Base-by-base conservation (phyloP, 2,888 invertebrate species). In the Baccha elongata region DNA sequence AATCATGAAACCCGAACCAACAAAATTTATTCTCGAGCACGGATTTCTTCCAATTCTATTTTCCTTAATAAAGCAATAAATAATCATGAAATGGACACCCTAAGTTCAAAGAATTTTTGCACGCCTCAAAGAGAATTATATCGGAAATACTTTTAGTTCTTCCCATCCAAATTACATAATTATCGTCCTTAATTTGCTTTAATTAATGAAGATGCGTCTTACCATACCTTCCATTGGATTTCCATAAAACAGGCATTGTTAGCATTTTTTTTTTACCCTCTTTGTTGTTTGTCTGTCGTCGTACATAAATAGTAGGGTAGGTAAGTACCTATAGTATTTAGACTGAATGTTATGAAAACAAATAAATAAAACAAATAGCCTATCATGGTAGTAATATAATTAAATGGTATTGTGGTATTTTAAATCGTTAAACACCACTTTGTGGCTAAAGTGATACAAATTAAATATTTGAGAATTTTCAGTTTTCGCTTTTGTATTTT, bases 181-280 rank as follows among this genome's bases (percentile, higher is more conserved):
- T 60, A 62, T 60, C 60, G 50, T 15, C 50, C 71, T 50, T 60
- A 71, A 71, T 71, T 71, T 71, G 60, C 29, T 50, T 69, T 71
- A 71, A 71, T 71, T 71, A 71, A 71, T 69, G 48, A 48, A 69
- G 37, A 69, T 48, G 37, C 48, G 40, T 42, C 50, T 50, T 26
- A n/a, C 42, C 26, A 26, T 26, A 26, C 6, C 21, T 19, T 3
- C 29, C 17, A 19, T 23, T 26, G 13, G 60, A 2, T 32, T 11
- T 60, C 37, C 52, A 32, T n/a, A 71, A 42, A 26, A 50, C 48
- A 50, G 23, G 29, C 37, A 60, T 71, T 42, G 50, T 50, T 26
- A 26, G 26, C 26, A 26, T 26, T 26, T 26, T 26, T 6, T 4
- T 6, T 26, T n/a, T 6, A 3, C 6, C 26, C 26, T 26, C 26